These are phyloP conservation scores for Isaurus tuberculatus DNA, from an alignment of 92 coral and sea anemone genomes.

Conservation along the genomic window DNA sequence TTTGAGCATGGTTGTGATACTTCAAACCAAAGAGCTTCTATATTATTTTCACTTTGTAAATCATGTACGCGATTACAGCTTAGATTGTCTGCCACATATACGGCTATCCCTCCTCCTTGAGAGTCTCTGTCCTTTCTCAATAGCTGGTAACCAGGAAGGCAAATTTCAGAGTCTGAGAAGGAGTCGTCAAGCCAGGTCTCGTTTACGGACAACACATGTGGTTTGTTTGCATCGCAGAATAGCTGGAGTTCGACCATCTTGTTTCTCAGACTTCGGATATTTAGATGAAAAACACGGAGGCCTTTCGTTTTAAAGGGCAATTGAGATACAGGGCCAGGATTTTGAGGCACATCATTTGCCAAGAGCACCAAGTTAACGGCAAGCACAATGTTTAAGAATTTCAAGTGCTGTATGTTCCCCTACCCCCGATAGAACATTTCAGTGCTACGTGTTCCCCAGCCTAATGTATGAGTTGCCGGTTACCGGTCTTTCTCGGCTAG, in stretches of 20 bases:
- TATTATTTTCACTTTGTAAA: constrained; percentile 16
- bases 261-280: constrained; percentile 59
- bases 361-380: constrained; percentile 51
- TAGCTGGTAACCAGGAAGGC: constrained; percentile 64
- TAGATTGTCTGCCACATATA: constrained; percentile 45
- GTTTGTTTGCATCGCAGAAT: constrained; percentile 68
- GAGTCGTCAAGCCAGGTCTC: constrained; percentile 74
- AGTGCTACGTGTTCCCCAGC: no score
- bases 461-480: no score
- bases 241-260: constrained; percentile 71
- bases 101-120: constrained; percentile 62
- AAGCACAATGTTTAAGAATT: constrained; percentile 34
- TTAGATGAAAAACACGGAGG: constrained; percentile 52
- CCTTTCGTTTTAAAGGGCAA: constrained; percentile 52
- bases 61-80: no score
- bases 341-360: constrained; percentile 55
- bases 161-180: constrained; percentile 53
- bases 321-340: constrained; percentile 61
- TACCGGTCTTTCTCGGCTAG: no score
- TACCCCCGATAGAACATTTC: no score
- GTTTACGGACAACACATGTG: constrained; percentile 66
- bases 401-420: no score
- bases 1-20: constrained; percentile 39
- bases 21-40: constrained; percentile 51
- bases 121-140: constrained; percentile 63